Percentiles rank a stretch among this genome's conserved stretches.
These are phyloP conservation scores for Alethe diademata DNA, from an alignment of 2,113 vertebrate genomes.

Conservation along the genomic window DNA sequence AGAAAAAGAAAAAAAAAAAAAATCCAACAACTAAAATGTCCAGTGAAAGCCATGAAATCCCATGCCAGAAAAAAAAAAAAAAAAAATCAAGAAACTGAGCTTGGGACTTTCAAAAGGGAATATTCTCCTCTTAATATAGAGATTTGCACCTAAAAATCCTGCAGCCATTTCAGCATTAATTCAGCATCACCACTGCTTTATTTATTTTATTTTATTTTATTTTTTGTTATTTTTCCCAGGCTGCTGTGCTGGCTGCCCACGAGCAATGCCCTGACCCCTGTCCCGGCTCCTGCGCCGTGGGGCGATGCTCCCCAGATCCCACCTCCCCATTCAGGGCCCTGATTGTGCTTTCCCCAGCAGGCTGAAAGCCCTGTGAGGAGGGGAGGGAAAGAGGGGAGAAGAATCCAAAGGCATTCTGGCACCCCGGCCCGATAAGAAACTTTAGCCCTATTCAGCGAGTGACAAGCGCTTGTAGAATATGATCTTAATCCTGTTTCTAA, in stretches of 20 bases:
- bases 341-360: constrained; percentile 48
- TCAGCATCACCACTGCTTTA: fast-evolving
- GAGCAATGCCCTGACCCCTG: neutral
- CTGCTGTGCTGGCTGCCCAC: neutral
- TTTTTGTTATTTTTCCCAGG: neutral
- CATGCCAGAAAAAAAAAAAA: fast-evolving
- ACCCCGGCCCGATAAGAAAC: constrained; percentile 76
- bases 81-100: neutral
- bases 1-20: neutral
- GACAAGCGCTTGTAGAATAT: constrained; percentile 91
- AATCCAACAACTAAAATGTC: neutral
- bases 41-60: neutral
- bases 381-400: constrained; percentile 53
- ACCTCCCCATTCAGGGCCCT: constrained; percentile 75
- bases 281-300: neutral
- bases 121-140: neutral
- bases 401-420: constrained; percentile 79
- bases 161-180: neutral
- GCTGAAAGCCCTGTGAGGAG: constrained; percentile 78
- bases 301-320: constrained; percentile 46
- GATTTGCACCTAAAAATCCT: neutral
- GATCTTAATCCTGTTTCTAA: constrained; percentile 94
- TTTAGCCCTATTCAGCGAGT: constrained; percentile 82
- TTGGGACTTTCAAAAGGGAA: neutral
- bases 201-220: neutral